Evolutionary conservation across 2,113 vertebrate genomes (phyloP), one percentile per base, ranked within the genome.

Genomic region (Lophochroa leadbeateri): DNA sequence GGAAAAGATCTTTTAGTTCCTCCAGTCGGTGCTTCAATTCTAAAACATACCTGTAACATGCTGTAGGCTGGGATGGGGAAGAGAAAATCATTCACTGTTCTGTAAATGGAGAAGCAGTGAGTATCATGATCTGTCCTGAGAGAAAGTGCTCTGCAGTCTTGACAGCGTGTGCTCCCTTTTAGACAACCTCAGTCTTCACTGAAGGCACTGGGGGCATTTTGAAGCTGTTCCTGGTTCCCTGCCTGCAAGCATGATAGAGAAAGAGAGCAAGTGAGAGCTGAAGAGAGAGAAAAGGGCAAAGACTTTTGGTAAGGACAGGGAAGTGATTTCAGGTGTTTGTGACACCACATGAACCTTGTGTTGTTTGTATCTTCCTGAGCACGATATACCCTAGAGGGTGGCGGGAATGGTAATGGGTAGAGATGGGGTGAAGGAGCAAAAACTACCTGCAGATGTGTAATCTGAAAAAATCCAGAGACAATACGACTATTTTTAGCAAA

Each of bases 401-500:
- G 61, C 80, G 57, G 82, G 61, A 90, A 76, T 3, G 17, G 50
- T 88, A 84, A 71, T 21, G 67, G 90, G 88, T 9, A 37, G 85
- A 77, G 86, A 91, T 95, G 86, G 86, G 79, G 77, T 80, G 41
- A 82, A 72, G 57, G 35, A 92, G 28, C 0, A 3, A 92, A 92
- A 97, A 93, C 94, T 97, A 97, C 93, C 94, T 97, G 96, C 91
- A 97, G 95, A 96, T 58, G 75, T 84, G 90, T 92, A 88, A 80
- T 91, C 86, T 80, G 90, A 95, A 97, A 94, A 93, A 72, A 93
- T 90, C 87, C 88, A 83, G 92, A 97, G 94, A 88, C 78, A 94
- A 87, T 23, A 24, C 7, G 17, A 52, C 92, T 98, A 94, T 98
- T 98, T 98, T 98, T 98, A 98, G 97, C 90, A 91, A 92, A 97